A percentile compares a stretch with the other conserved stretches of the same genome.
Conservation (phyloP, 2,888 invertebrate genomes). For the Oxytorus armatus region DNA sequence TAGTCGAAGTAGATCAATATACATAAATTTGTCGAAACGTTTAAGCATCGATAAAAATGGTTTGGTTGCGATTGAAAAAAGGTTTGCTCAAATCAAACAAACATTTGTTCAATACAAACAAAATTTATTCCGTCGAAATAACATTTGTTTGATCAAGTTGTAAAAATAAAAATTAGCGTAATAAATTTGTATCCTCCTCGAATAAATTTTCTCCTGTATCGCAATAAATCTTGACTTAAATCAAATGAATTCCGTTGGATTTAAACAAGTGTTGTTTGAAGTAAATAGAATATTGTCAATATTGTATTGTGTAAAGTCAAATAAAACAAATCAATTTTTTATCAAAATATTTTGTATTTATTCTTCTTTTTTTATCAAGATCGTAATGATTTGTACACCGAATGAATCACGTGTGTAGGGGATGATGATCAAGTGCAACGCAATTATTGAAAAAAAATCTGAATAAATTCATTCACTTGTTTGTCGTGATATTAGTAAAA, state of each 20-base stretch:
- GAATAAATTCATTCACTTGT: too few species aligned
- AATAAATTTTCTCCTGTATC: not conserved
- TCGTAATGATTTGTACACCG: too few species aligned
- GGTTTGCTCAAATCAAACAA: too few species aligned
- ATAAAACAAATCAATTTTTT: not conserved
- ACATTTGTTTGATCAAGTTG: not conserved
- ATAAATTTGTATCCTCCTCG: not conserved
- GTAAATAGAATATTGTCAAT: not conserved
- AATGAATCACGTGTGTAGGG: too few species aligned
- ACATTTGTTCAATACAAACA: not conserved
- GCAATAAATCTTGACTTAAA: not conserved
- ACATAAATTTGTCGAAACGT: slow-evolving; percentile 27
- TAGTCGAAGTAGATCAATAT: too few species aligned
- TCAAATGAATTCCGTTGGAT: not conserved
- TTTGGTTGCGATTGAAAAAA: too few species aligned
- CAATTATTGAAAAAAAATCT: too few species aligned
- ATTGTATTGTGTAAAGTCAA: too few species aligned
- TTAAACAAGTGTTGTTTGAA: too few species aligned
- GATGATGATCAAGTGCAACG: too few species aligned
- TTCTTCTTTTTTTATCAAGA: too few species aligned
- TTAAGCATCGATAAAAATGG: not conserved
- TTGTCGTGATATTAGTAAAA: too few species aligned
- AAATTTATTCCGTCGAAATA: not conserved
- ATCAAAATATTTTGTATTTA: not conserved
- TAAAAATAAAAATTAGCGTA: not conserved